A percentile compares a stretch with the other conserved stretches of the same genome.
Evolutionary conservation across 1,140 invertebrate species (phyloP).

Genomic region (Holcopasites calliopsidis): DNA sequence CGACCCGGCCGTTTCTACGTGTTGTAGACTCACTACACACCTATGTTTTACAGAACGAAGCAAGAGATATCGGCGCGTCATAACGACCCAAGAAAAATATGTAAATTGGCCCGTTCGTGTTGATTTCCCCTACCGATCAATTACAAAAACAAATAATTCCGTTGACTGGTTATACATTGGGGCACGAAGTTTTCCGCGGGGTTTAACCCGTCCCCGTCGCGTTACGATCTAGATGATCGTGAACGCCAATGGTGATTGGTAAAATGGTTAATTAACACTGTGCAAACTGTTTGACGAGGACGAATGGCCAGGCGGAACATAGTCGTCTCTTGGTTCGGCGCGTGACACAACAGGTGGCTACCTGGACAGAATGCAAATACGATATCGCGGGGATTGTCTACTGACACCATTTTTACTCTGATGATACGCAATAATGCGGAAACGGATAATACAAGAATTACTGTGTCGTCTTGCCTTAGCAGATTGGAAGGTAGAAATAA

Average conservation of each 20-base stretch:
- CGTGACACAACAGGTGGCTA: conserved; percentile 47
- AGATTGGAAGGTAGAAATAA: no score
- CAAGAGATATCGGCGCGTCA: background rate
- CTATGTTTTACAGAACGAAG: background rate
- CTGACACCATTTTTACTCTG: background rate
- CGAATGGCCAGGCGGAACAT: background rate
- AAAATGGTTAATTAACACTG: conserved; percentile 32
- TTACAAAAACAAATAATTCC: conserved; percentile 11
- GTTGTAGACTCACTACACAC: no score
- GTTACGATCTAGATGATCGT: background rate
- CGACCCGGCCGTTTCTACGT: background rate
- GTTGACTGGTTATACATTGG: no score
- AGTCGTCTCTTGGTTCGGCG: background rate
- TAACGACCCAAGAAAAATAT: conserved; percentile 1
- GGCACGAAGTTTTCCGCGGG: background rate
- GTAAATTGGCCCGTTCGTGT: background rate
- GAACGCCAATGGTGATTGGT: no score
- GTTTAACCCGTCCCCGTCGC: background rate
- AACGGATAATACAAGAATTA: no score
- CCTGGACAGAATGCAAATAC: conserved; percentile 9
- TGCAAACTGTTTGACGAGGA: conserved; percentile 25
- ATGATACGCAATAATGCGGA: background rate
- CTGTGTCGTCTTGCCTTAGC: no score
- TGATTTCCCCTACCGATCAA: background rate
- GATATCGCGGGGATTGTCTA: conserved; percentile 6